Evolutionary conservation across 2,113 vertebrate genomes (phyloP), one percentile per base, ranked within the genome.

Genomic region (Strix aluco): DNA sequence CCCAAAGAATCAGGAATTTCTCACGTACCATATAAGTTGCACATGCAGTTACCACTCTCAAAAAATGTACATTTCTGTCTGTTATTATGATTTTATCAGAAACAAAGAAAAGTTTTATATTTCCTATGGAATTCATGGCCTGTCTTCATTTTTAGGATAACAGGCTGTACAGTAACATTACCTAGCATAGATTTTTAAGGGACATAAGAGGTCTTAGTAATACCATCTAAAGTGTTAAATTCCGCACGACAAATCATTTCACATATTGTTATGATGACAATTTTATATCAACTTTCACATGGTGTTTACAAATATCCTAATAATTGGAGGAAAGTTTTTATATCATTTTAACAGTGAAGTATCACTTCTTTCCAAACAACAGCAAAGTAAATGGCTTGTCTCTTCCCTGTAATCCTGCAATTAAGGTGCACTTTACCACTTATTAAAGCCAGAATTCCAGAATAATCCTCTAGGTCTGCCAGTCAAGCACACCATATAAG

Each of bases 401-500:
- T 65, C 63, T 81, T 84, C 63, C 72, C 52, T 58, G 25, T 95
- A 96, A 97, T 95, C 90, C 87, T 95, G 92, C 92, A 97, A 92
- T 97, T 97, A 96, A 92, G 94, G 22, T 87, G 54, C 73, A 92
- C 46, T 87, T 97, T 86, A 90, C 59, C 69, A 91, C 62, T 96
- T 90, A 96, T 92, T 94, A 97, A 97, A 96, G 88, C 74, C 52
- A 78, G 57, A 97, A 97, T 91, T 83, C 55, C 46, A 85, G 65
- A 96, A 93, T 95, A 96, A 96, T 96, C 88, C 89, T 95, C 66
- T 49, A 93, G 58, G 81, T 96, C 93, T 80, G 78, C 89, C 86
- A 77, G 96, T 97, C 88, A 72, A 30, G 75, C 18, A 70, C 47
- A 49, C 58, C 34, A 13, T 44, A 55, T 52, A 55, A 92, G 69